Evolutionary conservation across 2,888 invertebrate species (phyloP), one percentile per base, ranked within the genome.

Genomic region (Aphidius colemani): DNA sequence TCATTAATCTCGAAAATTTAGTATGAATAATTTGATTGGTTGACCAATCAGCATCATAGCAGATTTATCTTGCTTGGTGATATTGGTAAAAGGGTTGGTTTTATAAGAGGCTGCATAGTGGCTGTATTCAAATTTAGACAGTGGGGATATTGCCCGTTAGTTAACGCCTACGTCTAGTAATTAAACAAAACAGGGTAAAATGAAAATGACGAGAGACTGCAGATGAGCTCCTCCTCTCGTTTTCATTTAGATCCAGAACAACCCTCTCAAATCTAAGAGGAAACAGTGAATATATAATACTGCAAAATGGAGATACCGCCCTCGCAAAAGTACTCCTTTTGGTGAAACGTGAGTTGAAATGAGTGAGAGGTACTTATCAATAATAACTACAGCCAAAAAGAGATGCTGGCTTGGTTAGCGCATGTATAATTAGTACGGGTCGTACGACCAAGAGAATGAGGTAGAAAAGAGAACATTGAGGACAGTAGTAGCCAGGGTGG

Each of bases 131-230:
- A 7, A 44, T 55, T 64, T 66, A 67, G 53, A 71, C 71, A 72
- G 73, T 72, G 74, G 69, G 75, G 72, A 68, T 30, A 30, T 4
- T 66, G 68, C 72, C 72, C 72, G 75, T 76, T 77, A 76, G 80
- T 80, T 80, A 78, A 80, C 80, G 80, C 80, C 80, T 80, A 73
- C 75, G 72, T 71, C 2, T 18, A 18, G 76, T 79, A 80, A 80
- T 80, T 80, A 80, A 77, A 77, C 77, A 77, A 78, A 76, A 77
- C 75, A 75, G 71, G 66, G 69, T 68, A 50, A 61, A 63, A 56
- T 49, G 53, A 62, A 66, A 66, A 63, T 67, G 68, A 39, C 53
- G 67, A 62, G 63, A 67, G 65, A 68, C 43, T 66, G 66, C 76
- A 74, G 72, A 75, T 73, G 75, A 75, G 76, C 73, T 72, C 74